Evolutionary conservation across 1,140 invertebrate species (phyloP).

Genomic region (Bombus sylvicola): DNA sequence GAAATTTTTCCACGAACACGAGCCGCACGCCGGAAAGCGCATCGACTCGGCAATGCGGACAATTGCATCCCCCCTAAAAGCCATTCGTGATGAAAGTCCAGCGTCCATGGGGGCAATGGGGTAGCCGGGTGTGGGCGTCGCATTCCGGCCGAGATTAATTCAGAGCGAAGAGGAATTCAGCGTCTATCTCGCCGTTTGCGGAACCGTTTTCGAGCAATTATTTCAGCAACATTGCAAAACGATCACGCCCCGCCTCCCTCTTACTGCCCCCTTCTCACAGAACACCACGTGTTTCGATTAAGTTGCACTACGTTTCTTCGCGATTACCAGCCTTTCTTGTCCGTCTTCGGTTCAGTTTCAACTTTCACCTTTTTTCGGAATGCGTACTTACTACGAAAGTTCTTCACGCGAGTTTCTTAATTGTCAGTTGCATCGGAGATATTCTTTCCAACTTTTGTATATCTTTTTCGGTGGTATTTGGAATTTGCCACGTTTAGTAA

Average conservation of each 20-base stretch:
- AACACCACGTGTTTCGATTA: conserved; percentile 31
- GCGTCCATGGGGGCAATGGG: conserved; percentile 68
- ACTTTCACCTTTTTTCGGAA: background rate
- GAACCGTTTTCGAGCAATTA: conserved; percentile 75
- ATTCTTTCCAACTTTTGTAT: too few species aligned
- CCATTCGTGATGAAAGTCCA: conserved; percentile 71
- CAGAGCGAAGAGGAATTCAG: conserved; percentile 79
- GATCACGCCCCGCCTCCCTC: conserved; percentile 56
- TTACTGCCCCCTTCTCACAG: background rate
- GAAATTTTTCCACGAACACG: conserved; percentile 52
- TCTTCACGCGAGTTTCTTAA: too few species aligned
- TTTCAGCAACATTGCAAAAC: conserved; percentile 77
- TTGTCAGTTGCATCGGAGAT: too few species aligned
- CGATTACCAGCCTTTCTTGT: background rate
- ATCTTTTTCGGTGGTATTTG: too few species aligned
- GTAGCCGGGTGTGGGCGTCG: conserved; percentile 71
- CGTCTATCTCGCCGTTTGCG: conserved; percentile 73
- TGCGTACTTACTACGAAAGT: too few species aligned
- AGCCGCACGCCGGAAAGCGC: conserved; percentile 46
- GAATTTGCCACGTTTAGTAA: too few species aligned
- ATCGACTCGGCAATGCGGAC: conserved; percentile 65
- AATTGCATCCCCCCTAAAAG: conserved; percentile 69
- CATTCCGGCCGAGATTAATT: conserved; percentile 81
- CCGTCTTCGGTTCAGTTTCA: background rate
- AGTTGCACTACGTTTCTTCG: conserved; percentile 1